Conservation (phyloP, 2,113 vertebrate species). For the Neopipo cinnamomea region DNA sequence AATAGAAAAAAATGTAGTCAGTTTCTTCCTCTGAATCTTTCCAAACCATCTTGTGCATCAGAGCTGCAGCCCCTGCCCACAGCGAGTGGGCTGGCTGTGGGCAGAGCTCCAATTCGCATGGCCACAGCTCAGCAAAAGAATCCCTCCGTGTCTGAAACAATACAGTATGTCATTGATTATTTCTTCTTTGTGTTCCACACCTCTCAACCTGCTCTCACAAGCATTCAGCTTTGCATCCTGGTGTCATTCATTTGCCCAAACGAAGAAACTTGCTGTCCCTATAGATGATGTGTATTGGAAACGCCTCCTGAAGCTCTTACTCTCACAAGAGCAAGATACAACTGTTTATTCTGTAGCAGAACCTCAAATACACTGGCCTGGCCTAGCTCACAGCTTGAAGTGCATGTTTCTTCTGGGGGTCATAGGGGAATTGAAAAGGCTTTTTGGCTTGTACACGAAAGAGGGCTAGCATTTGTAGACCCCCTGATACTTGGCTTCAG, state of each 20-base stretch:
- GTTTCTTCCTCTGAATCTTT: not conserved
- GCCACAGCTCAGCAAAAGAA: not conserved
- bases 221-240: slow-evolving; percentile 54
- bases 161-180: not conserved
- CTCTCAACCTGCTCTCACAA: not conserved
- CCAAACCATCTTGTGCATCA: not conserved
- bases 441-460: slow-evolving; percentile 39
- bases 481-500: not conserved
- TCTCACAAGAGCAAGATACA: not conserved
- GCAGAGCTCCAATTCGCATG: accelerated
- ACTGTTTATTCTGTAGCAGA: slow-evolving; percentile 87
- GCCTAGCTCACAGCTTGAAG: slow-evolving; percentile 93
- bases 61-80: not conserved
- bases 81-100: accelerated
- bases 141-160: not conserved
- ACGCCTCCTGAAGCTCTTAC: not conserved
- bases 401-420: slow-evolving; percentile 84
- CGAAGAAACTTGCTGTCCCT: not conserved
- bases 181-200: not conserved
- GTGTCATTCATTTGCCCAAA: not conserved
- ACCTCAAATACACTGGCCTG: slow-evolving; percentile 90
- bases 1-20: not conserved
- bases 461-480: slow-evolving; percentile 6
- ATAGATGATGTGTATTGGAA: not conserved
- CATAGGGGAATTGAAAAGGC: slow-evolving; percentile 36